These are phyloP conservation scores for Varanus komodoensis DNA, from an alignment of 2,113 vertebrate species.

Conservation along the genomic window DNA sequence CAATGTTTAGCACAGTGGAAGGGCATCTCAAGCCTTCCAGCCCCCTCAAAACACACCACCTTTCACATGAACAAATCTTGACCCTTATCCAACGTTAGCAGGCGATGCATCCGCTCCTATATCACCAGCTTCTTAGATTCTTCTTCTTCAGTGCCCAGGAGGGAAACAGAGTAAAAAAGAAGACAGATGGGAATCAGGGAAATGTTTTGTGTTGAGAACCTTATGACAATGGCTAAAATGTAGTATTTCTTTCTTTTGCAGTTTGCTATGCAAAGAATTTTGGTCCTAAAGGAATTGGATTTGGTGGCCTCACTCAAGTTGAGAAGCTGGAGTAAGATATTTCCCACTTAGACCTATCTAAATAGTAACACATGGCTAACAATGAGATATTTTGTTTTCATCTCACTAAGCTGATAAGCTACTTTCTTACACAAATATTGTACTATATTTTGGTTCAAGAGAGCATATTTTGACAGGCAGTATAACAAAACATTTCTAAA, in stretches of 20 bases:
- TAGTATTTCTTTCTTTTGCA: slow-evolving; percentile 64
- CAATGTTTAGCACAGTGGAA: too few relatives aligned
- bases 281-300: slow-evolving; percentile 93
- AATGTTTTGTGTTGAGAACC: neutral
- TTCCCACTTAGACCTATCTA: neutral
- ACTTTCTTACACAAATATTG: neutral
- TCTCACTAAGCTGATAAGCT: slow-evolving; percentile 13
- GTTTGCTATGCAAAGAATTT: slow-evolving; percentile 98
- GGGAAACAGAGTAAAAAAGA: too few relatives aligned
- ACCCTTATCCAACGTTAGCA: too few relatives aligned
- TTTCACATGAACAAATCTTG: too few relatives aligned
- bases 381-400: slow-evolving; percentile 32
- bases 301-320: slow-evolving; percentile 90
- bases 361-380: slow-evolving; percentile 32
- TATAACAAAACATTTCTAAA: slow-evolving; percentile 22
- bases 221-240: neutral
- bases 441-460: slow-evolving; percentile 44
- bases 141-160: too few relatives aligned
- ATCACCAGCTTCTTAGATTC: too few relatives aligned
- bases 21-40: too few relatives aligned
- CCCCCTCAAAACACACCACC: too few relatives aligned
- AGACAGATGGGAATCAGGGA: neutral
- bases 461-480: slow-evolving; percentile 34
- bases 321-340: slow-evolving; percentile 80
- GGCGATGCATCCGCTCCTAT: too few relatives aligned